Conservation (phyloP, 2,888 invertebrate species). For the Lissocephala sabroskyi region DNA sequence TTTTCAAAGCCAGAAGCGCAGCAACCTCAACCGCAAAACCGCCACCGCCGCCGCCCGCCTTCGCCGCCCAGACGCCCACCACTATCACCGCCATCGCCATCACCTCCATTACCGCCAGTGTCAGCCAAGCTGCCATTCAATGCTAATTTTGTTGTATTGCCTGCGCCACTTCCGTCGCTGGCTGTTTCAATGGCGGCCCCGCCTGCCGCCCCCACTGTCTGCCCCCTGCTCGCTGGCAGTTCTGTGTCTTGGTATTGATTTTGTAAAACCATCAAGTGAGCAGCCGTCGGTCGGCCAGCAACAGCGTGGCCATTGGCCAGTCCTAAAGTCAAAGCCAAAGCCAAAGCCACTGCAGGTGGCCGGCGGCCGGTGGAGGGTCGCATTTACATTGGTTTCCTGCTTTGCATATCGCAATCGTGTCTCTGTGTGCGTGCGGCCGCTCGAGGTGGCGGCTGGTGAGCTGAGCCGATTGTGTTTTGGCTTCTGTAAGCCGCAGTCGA, state of each 20-base stretch:
- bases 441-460: slow-evolving; percentile 22
- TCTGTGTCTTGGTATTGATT: slow-evolving; percentile 41
- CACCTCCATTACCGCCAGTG: slow-evolving; percentile 9
- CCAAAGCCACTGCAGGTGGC: slow-evolving; percentile 37
- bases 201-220: slow-evolving; percentile 3
- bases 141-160: slow-evolving; percentile 44
- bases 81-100: slow-evolving; percentile 11
- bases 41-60: slow-evolving; percentile 2
- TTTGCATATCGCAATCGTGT: background rate
- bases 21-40: slow-evolving; percentile 1
- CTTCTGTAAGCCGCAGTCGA: slow-evolving; percentile 10
- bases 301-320: slow-evolving; percentile 7
- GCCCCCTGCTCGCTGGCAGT: too few relatives aligned
- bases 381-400: slow-evolving; percentile 2
- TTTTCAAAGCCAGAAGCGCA: slow-evolving; percentile 19
- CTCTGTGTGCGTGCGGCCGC: background rate
- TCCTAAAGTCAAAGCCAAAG: slow-evolving; percentile 43
- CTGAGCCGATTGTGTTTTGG: slow-evolving; percentile 26
- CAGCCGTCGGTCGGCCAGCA: background rate
- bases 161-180: slow-evolving; percentile 51
- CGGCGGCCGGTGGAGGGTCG: slow-evolving; percentile 28
- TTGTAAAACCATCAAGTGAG: slow-evolving; percentile 29
- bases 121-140: slow-evolving; percentile 32
- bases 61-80: too few relatives aligned
- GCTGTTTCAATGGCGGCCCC: slow-evolving; percentile 50